A percentile compares a stretch with the other conserved stretches of the same genome.
phyloP scores from a whole-genome alignment of 2,797 vertebrate species.

The Spinus pinus region DNA sequence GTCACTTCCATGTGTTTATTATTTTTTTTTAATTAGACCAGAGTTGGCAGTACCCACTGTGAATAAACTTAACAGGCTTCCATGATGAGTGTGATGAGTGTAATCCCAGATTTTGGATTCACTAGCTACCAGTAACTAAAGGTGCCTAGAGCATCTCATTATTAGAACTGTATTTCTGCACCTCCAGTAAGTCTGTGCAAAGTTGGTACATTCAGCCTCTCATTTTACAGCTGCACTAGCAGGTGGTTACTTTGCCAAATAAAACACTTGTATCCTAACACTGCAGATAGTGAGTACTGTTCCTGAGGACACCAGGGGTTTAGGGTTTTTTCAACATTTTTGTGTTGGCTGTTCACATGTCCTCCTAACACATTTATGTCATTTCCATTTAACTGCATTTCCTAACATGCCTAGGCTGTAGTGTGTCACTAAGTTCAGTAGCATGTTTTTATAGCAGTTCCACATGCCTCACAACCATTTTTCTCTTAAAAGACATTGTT shows the following conservation, averaged over 20 bases:
- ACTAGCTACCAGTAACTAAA: neutral
- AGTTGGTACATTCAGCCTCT: neutral
- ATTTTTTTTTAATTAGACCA: neutral
- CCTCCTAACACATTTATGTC: neutral
- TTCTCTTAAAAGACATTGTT: neutral
- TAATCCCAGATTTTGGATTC: neutral
- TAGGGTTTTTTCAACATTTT: neutral
- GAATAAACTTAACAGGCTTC: neutral
- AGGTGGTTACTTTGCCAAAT: neutral
- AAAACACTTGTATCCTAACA: neutral
- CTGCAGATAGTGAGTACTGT: neutral
- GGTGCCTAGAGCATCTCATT: neutral
- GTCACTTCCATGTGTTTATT: rapidly evolving
- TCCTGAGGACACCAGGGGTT: neutral
- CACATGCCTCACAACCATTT: neutral
- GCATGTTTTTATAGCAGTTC: neutral
- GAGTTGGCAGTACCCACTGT: neutral
- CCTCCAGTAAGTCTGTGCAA: neutral
- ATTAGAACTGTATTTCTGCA: neutral
- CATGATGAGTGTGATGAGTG: neutral
- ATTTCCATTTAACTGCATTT: neutral
- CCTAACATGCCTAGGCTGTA: neutral
- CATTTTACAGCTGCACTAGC: neutral
- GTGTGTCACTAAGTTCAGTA: neutral
- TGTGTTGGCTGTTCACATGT: neutral